Evolutionary conservation across 2,888 invertebrate genomes (phyloP), one percentile per base, ranked within the genome.

Genomic region (Taenaris catops): DNA sequence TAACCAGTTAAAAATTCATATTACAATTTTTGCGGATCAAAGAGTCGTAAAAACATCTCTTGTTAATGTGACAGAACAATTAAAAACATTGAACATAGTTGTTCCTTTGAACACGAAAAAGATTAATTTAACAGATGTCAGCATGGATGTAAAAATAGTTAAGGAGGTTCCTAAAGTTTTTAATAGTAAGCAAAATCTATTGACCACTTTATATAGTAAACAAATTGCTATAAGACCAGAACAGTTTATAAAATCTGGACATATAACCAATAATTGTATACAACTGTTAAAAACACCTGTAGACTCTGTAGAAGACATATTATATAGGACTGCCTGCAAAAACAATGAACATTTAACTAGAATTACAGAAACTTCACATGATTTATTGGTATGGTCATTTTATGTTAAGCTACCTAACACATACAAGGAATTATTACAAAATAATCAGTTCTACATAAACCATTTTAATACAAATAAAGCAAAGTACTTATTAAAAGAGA

Each of bases 321-420:
- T 81, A 24, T 35, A 44, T 2, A 49, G 65, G 49, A 43, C 39
- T 1, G 50, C 53, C 6, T 4, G 19, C 2, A 54, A 50, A 2
- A 50, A 58, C 3, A 53, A 67, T 51, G 63, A 61, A 0, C 37
- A 55, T 18, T 33, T 70, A 18, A 71, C 73, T 38, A 46, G 56
- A 32, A 61, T 80, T 31, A 51, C 63, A 19, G 38, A 32, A 9
- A 25, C 38, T 17, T 40, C 34, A 4, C 9, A 40, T 14, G 32
- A 39, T 33, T 18, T 3, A 6, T 11, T 25, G 12, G 42, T 55
- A 28, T 69, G 60, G 55, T 34, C 51, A 2, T 50, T 64, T 24
- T 80, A 65, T 53, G 47, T 75, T 1, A 72, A 64, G 49, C 45
- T 84, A 8, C 75, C 78, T 1, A 21, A 41, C 1, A 43, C 63